Evolutionary conservation across 2,888 invertebrate species (phyloP), one percentile per base, ranked within the genome.

Genomic region (Lasioglossum malachurum): DNA sequence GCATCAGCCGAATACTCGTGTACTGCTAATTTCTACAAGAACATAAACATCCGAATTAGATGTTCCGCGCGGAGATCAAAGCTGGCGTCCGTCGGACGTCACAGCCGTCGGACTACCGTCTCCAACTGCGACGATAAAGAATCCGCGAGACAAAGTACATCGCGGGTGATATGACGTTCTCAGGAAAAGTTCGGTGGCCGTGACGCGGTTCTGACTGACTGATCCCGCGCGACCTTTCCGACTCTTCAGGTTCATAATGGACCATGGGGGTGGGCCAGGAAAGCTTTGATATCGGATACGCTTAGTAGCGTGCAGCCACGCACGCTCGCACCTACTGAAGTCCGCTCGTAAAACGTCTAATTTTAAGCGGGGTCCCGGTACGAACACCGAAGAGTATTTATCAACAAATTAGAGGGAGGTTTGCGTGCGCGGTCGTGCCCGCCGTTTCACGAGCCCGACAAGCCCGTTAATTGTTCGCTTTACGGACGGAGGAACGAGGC

Each of bases 281-380:
- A 77, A 57, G 74, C 93, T 92, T 93, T 93, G 93, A 93, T 93
- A 92, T 92, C 84, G 91, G 93, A 93, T 92, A 93, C 89, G 90
- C 80, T 90, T 91, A 88, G 91, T 88, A 87, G 83, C 77, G 80
- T 64, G 80, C 88, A 81, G 76, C 76, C 79, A 60, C 71, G 75
- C 81, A 85, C 84, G 88, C 89, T 89, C 87, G 88, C 88, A 88
- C 85, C 87, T 88, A 82, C 86, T 69, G 87, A 81, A 73, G 78
- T 82, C 46, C 79, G 89, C 92, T 92, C 93, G 89, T 93, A 93
- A 93, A 93, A 91, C 88, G 89, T 92, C 92, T 93, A 93, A 93
- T 93, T 93, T 93, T 93, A 93, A 92, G 91, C 86, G 78, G 80
- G 86, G 8, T 79, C 60, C 81, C 10, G 46, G 64, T 67, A 64